Percentiles rank a stretch among this genome's conserved stretches.
Evolutionary conservation across 2,113 vertebrate species (phyloP).

Genomic region (Ictidomys tridecemlineatus): DNA sequence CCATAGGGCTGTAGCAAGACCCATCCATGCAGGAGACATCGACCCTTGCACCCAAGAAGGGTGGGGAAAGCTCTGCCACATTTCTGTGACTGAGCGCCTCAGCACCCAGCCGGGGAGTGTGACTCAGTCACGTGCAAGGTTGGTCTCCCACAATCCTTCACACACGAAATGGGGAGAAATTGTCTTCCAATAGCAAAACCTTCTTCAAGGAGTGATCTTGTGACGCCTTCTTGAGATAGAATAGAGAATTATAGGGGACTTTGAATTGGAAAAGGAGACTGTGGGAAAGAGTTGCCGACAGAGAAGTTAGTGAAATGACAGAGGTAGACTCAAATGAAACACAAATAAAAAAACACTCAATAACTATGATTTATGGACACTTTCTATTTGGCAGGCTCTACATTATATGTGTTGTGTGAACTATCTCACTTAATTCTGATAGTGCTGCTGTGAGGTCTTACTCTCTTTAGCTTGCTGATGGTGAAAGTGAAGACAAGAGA

Average conservation of each 20-base stretch:
- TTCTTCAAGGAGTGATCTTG: not conserved
- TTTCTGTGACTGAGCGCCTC: no score
- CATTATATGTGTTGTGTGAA: not conserved
- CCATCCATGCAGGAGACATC: no score
- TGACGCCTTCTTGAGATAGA: not conserved
- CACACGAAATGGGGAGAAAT: not conserved
- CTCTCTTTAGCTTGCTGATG: not conserved
- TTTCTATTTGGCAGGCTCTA: not conserved
- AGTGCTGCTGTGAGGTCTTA: not conserved
- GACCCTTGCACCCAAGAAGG: no score
- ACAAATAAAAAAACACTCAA: not conserved
- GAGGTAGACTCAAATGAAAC: not conserved
- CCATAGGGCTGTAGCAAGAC: no score
- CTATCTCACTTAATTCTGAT: not conserved
- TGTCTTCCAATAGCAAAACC: not conserved
- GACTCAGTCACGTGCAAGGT: no score
- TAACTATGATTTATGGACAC: not conserved
- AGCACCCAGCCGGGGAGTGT: no score
- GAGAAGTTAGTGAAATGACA: not conserved
- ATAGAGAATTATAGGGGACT: not conserved
- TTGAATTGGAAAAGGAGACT: not conserved
- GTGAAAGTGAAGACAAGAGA: not conserved
- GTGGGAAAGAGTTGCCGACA: not conserved
- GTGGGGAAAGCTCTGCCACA: no score
- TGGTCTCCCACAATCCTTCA: not conserved